Percentiles rank a stretch among this genome's conserved stretches.
Conservation (phyloP, 1,140 invertebrate genomes). For the Eumaeus atala region DNA sequence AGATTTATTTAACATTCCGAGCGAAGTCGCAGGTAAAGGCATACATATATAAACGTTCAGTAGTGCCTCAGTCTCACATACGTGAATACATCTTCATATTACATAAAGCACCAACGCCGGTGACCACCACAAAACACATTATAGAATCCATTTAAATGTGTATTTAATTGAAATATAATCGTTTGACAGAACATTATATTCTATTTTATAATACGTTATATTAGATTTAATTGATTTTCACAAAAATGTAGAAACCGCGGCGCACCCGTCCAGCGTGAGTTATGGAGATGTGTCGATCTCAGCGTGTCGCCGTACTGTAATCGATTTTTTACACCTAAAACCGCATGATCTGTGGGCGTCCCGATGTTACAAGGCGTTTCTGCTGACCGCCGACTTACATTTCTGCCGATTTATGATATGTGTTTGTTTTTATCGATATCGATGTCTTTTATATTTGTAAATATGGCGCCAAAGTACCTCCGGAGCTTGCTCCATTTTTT, state of each 20-base stretch:
- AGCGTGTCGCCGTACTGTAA: slow-evolving; percentile 68
- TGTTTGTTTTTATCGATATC: slow-evolving; percentile 60
- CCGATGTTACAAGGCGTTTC: slow-evolving; percentile 61
- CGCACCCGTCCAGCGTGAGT: slow-evolving; percentile 60
- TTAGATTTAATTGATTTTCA: slow-evolving; percentile 68
- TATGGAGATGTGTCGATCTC: slow-evolving; percentile 68
- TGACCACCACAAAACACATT: neutral
- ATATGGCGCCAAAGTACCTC: slow-evolving; percentile 33
- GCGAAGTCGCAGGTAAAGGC: no score
- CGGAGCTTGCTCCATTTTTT: slow-evolving; percentile 29
- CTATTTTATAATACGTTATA: slow-evolving; percentile 25
- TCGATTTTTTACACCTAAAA: slow-evolving; percentile 74
- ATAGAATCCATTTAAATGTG: slow-evolving; percentile 4
- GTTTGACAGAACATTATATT: neutral
- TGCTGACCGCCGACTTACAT: slow-evolving; percentile 46
- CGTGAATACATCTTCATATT: no score
- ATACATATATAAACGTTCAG: no score
- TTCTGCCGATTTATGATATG: slow-evolving; percentile 54
- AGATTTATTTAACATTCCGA: neutral
- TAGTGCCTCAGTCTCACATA: no score
- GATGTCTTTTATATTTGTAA: slow-evolving; percentile 41
- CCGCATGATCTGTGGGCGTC: slow-evolving; percentile 64
- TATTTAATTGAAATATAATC: slow-evolving; percentile 12
- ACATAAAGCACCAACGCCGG: no score
- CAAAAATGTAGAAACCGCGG: slow-evolving; percentile 60